Conservation (phyloP, 1,140 invertebrate genomes). For the Pachyrhynchus sulphureomaculatus region DNA sequence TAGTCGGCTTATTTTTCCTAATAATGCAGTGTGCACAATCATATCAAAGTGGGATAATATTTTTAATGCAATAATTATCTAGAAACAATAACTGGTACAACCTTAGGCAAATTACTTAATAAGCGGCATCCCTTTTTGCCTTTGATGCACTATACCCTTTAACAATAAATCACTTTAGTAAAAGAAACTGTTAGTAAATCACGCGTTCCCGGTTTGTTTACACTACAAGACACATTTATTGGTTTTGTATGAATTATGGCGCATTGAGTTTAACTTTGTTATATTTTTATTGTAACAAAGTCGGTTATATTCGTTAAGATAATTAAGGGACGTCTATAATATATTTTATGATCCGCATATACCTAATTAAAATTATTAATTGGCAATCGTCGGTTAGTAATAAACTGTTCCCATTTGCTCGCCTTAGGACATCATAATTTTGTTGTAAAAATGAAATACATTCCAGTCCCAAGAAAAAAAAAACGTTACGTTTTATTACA, state of each 20-base stretch:
- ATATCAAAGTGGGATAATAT: too few relatives aligned
- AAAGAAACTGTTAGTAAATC: conserved; percentile 34
- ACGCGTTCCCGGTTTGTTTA: conserved; percentile 41
- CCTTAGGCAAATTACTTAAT: conserved; percentile 20
- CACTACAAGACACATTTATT: conserved; percentile 38
- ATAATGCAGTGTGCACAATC: too few relatives aligned
- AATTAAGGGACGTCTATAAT: conserved; percentile 29
- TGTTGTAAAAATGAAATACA: neutral
- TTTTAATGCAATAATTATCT: neutral
- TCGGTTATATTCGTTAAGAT: conserved; percentile 26
- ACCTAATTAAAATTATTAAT: conserved; percentile 35
- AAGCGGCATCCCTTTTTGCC: conserved; percentile 9
- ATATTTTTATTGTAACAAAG: conserved; percentile 43
- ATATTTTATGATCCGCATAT: conserved; percentile 29
- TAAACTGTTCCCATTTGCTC: conserved; percentile 10
- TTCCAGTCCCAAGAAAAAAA: too few relatives aligned
- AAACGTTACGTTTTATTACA: too few relatives aligned
- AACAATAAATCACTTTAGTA: conserved; percentile 15
- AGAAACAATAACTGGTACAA: neutral
- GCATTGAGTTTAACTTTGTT: conserved; percentile 39
- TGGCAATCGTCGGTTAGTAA: conserved; percentile 22
- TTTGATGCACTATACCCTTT: conserved; percentile 14
- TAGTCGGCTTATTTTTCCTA: too few relatives aligned
- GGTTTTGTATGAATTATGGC: conserved; percentile 36
- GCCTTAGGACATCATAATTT: conserved; percentile 23